A percentile compares a stretch with the other conserved stretches of the same genome.
Evolutionary conservation across 2,797 vertebrate species (phyloP).

Genomic region (Tympanoctomys barrerae): DNA sequence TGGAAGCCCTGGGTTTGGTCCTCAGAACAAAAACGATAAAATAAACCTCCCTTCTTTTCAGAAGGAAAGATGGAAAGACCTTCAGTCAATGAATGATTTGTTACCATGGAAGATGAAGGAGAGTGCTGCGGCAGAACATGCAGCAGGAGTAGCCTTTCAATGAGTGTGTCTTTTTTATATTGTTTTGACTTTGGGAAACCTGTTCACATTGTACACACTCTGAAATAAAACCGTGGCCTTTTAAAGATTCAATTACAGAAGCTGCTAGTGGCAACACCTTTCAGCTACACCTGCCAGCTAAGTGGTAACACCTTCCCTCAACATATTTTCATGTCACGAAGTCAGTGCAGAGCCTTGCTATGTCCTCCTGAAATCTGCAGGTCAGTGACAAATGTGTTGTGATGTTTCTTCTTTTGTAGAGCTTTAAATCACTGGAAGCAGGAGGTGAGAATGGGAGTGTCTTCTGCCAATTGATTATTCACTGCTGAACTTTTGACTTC

Average conservation of each 20-base stretch:
- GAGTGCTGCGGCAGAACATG: rapidly evolving
- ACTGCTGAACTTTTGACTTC: neutral
- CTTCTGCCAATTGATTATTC: neutral
- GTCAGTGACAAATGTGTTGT: neutral
- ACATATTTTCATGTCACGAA: neutral
- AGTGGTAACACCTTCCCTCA: neutral
- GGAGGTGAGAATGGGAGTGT: neutral
- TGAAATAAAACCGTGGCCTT: neutral
- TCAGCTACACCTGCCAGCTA: neutral
- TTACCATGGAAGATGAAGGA: neutral
- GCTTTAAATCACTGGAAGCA: neutral
- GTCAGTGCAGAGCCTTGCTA: neutral
- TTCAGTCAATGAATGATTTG: neutral
- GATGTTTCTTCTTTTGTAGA: neutral
- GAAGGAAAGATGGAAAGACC: neutral
- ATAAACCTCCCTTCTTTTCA: neutral
- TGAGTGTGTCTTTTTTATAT: neutral
- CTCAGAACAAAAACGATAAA: no score
- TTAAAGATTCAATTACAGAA: neutral
- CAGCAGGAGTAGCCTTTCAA: neutral
- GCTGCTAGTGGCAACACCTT: neutral
- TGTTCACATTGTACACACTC: neutral
- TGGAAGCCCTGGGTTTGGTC: no score
- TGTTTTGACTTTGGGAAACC: neutral
- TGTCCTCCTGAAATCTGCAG: neutral